These are phyloP conservation scores for Drosophila sulfurigaster DNA, from an alignment of 1,140 invertebrate genomes.

Conservation along the genomic window DNA sequence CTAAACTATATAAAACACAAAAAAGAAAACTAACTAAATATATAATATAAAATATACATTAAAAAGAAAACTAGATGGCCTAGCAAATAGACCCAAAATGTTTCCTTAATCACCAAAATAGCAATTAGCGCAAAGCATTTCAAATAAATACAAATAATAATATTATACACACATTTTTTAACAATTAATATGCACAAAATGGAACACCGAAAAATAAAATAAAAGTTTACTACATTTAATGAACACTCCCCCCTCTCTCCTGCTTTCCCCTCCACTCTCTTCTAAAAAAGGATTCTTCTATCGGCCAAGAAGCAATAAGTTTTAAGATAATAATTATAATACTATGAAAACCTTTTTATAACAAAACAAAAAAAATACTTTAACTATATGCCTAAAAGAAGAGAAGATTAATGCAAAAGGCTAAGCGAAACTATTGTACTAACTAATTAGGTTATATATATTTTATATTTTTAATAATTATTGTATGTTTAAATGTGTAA, in stretches of 20 bases:
- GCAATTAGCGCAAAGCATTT: constrained; percentile 62
- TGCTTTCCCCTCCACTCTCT: background rate
- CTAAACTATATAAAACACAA: constrained; percentile 44
- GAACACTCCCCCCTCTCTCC: background rate
- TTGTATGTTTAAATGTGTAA: constrained; percentile 83
- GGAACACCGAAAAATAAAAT: constrained; percentile 16
- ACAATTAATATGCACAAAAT: constrained; percentile 33
- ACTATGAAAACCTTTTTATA: constrained; percentile 27
- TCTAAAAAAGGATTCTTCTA: constrained; percentile 13
- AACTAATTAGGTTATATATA: constrained; percentile 73
- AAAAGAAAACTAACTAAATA: constrained; percentile 24
- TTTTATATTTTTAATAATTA: constrained; percentile 67
- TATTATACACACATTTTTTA: constrained; percentile 24
- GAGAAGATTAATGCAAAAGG: constrained; percentile 39
- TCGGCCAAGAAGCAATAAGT: constrained; percentile 41
- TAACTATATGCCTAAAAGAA: constrained; percentile 42
- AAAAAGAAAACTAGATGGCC: constrained; percentile 51
- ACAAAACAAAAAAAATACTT: background rate
- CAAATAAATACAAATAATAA: constrained; percentile 22
- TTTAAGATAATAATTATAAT: constrained; percentile 31
- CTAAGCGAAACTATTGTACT: constrained; percentile 66
- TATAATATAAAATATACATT: constrained; percentile 40
- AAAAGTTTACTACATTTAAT: constrained; percentile 8
- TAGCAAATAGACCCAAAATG: constrained; percentile 62
- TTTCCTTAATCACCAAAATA: constrained; percentile 75